Conservation (phyloP, 2,888 invertebrate genomes). For the Gortyna flavago region DNA sequence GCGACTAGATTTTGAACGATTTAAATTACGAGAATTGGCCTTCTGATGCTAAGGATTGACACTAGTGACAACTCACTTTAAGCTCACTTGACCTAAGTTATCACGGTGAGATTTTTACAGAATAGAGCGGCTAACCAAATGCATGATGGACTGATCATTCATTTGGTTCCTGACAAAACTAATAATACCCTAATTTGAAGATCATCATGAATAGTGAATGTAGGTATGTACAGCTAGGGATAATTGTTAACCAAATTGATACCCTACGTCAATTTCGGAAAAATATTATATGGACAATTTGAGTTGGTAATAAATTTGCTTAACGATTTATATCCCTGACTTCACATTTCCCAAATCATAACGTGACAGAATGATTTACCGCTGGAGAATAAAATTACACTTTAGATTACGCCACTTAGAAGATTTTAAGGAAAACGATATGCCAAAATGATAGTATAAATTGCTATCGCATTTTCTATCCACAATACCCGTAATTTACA, state of each 20-base stretch:
- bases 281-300: not conserved
- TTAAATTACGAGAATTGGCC: no score
- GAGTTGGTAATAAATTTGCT: not conserved
- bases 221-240: not conserved
- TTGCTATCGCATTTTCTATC: slow-evolving; percentile 53
- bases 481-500: slow-evolving; percentile 58
- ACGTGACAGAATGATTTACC: not conserved
- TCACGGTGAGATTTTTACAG: no score
- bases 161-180: not conserved
- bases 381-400: not conserved
- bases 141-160: not conserved
- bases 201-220: not conserved
- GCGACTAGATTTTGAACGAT: no score
- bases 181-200: not conserved
- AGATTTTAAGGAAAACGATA: slow-evolving; percentile 46
- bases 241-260: not conserved
- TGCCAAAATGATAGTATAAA: slow-evolving; percentile 51
- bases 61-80: no score
- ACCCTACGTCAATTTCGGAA: not conserved
- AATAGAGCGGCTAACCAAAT: no score
- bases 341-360: not conserved
- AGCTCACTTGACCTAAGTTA: no score
- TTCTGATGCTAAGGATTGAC: no score
- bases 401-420: slow-evolving; percentile 17
- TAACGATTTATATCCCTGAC: not conserved